phyloP scores from a whole-genome alignment of 2,797 vertebrate genomes.

The Coregonus ussuriensis region DNA sequence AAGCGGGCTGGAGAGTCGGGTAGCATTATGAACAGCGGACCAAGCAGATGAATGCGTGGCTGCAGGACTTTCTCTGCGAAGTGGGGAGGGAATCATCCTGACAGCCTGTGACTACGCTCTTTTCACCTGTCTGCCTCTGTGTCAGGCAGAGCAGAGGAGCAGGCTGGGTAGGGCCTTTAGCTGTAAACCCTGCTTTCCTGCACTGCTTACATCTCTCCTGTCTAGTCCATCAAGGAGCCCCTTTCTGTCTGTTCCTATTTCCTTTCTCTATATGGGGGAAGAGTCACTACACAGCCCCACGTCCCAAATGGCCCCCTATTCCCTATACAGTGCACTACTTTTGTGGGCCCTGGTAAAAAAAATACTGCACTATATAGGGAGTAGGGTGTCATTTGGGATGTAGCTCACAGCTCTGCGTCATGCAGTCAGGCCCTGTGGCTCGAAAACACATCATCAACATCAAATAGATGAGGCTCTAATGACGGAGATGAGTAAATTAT shows the following conservation, averaged over 20 bases:
- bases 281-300: too few relatives aligned
- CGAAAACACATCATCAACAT: slow-evolving; percentile 9
- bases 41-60: slow-evolving; percentile 48
- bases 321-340: background rate
- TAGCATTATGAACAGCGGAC: slow-evolving; percentile 38
- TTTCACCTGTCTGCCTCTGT: slow-evolving; percentile 66
- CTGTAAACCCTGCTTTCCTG: slow-evolving; percentile 22
- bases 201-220: slow-evolving; percentile 13
- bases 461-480: slow-evolving; percentile 14
- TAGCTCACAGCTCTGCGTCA: too few relatives aligned
- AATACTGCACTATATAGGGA: too few relatives aligned
- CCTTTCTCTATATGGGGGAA: slow-evolving; percentile 22
- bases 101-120: slow-evolving; percentile 67
- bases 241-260: slow-evolving; percentile 57
- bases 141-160: slow-evolving; percentile 44
- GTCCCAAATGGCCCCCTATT: too few relatives aligned
- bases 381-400: too few relatives aligned
- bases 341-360: background rate
- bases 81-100: slow-evolving; percentile 60
- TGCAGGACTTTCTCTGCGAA: slow-evolving; percentile 49
- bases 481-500: slow-evolving; percentile 53
- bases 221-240: slow-evolving; percentile 40
- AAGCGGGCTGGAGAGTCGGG: slow-evolving; percentile 32
- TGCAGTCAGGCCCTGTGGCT: background rate
- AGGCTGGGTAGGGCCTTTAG: slow-evolving; percentile 47